Percentiles rank a stretch among this genome's conserved stretches.
Evolutionary conservation across 1,140 invertebrate species (phyloP).

Genomic region (Asbolus verrucosus): DNA sequence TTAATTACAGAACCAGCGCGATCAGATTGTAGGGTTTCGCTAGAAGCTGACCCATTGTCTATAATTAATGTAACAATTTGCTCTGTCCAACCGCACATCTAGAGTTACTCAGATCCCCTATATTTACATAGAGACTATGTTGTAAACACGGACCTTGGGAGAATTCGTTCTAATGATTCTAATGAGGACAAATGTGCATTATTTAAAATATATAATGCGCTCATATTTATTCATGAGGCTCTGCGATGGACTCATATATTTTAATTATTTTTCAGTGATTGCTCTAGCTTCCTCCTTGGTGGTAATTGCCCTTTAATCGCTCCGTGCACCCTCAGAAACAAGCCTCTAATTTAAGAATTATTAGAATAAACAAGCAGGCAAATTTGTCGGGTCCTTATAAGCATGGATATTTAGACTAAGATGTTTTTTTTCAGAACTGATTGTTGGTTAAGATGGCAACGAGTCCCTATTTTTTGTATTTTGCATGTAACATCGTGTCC

Average conservation of each 20-base stretch:
- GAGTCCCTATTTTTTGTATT: no score
- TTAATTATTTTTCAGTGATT: conserved; percentile 36
- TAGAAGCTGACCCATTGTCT: conserved; percentile 13
- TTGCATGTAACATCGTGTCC: no score
- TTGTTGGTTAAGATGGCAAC: no score
- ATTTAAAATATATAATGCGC: conserved; percentile 25
- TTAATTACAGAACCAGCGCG: conserved; percentile 17
- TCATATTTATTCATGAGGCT: conserved; percentile 27
- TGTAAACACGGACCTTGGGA: conserved; percentile 31
- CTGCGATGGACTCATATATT: conserved; percentile 12
- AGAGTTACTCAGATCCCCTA: conserved; percentile 10
- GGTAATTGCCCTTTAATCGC: conserved; percentile 14
- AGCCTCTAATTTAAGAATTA: conserved; percentile 5
- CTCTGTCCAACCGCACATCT: not conserved
- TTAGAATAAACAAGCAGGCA: not conserved
- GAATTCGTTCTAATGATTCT: conserved; percentile 21
- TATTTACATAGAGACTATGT: conserved; percentile 11
- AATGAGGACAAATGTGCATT: conserved; percentile 29
- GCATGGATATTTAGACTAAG: no score
- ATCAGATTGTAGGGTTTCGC: conserved; percentile 29
- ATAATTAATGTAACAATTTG: conserved; percentile 37
- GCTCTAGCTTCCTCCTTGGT: conserved; percentile 7
- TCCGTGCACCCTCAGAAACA: not conserved
- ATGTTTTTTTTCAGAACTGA: no score
- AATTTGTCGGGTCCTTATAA: not conserved